Percentiles rank a stretch among this genome's conserved stretches.
phyloP scores from a whole-genome alignment of 1,140 invertebrate species.

The Drosophila sp. region DNA sequence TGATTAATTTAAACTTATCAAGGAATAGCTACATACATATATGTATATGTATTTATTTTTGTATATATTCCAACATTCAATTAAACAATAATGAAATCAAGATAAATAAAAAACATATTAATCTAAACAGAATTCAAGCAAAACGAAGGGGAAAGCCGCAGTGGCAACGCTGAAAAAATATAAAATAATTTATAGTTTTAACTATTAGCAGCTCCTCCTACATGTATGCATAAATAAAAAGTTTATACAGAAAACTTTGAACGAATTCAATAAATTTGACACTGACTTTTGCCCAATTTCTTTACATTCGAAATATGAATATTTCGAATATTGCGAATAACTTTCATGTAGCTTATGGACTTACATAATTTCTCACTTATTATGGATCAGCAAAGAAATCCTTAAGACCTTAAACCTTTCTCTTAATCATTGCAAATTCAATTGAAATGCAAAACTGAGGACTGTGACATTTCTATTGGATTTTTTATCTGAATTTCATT shows the following conservation, averaged over 20 bases:
- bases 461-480: too few relatives aligned
- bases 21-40: not conserved
- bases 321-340: too few relatives aligned
- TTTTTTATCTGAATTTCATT: too few relatives aligned
- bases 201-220: slow-evolving; percentile 24
- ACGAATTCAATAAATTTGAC: too few relatives aligned
- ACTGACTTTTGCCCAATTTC: too few relatives aligned
- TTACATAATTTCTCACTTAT: too few relatives aligned
- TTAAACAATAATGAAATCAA: not conserved
- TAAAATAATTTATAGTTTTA: slow-evolving; percentile 34
- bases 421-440: too few relatives aligned
- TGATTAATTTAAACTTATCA: not conserved
- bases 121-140: not conserved
- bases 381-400: too few relatives aligned
- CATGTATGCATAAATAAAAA: not conserved
- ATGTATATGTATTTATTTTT: not conserved
- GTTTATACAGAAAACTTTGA: not conserved
- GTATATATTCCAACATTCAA: not conserved
- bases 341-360: too few relatives aligned
- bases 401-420: too few relatives aligned
- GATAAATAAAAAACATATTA: not conserved
- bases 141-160: not conserved
- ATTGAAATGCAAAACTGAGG: too few relatives aligned
- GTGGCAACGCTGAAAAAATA: slow-evolving; percentile 7
- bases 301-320: too few relatives aligned